A percentile compares a stretch with the other conserved stretches of the same genome.
Evolutionary conservation across 2,113 vertebrate species (phyloP).

Genomic region (Rhinichthys klamathensis): DNA sequence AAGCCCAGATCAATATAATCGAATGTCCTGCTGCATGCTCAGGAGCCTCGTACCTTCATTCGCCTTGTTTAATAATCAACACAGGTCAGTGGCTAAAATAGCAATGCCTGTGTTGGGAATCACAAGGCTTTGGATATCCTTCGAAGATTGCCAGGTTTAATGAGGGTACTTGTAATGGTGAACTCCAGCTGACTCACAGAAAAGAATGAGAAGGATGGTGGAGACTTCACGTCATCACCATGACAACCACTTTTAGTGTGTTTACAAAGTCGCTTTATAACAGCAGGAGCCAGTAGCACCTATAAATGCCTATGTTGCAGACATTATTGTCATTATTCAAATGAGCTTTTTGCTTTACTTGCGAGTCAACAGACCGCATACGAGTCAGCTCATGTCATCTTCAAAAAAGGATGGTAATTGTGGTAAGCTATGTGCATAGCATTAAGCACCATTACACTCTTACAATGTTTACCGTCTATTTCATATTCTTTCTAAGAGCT

Average conservation of each 20-base stretch:
- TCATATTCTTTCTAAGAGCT: not conserved
- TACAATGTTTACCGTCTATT: not conserved
- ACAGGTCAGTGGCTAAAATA: constrained; percentile 4
- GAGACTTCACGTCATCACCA: constrained; percentile 22
- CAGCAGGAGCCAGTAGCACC: not conserved
- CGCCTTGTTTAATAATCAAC: not conserved
- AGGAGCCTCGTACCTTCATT: not conserved
- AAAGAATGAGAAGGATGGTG: not conserved
- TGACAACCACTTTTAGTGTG: constrained; percentile 31
- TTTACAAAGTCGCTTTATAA: constrained; percentile 14
- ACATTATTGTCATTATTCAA: constrained; percentile 22
- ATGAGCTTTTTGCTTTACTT: not conserved
- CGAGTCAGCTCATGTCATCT: not conserved
- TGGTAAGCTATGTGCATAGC: not conserved
- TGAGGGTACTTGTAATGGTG: not conserved
- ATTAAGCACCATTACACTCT: not conserved
- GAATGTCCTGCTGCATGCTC: not conserved
- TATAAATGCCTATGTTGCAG: not conserved
- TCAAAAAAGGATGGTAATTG: not conserved
- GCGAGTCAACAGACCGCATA: not conserved
- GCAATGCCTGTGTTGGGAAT: constrained; percentile 21
- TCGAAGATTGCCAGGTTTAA: not conserved
- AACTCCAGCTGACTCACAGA: not conserved
- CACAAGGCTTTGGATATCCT: constrained; percentile 11
- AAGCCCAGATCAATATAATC: constrained; percentile 44